phyloP scores from a whole-genome alignment of 2,888 invertebrate genomes.

The Drepana falcataria region DNA sequence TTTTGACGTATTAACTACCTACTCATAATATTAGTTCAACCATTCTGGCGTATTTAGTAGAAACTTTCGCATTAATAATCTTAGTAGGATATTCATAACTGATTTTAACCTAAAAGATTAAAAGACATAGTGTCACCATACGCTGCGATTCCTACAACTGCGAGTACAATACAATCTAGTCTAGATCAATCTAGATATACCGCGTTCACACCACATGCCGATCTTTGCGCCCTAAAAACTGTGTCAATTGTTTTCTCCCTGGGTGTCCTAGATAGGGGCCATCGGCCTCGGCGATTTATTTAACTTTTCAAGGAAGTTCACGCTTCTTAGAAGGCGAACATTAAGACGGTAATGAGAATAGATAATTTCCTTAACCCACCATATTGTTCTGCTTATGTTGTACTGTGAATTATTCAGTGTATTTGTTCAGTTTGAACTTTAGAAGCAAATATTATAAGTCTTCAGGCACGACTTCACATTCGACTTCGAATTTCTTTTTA shows the following conservation, averaged over 20 bases:
- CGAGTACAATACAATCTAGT: conserved; percentile 27
- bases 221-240: conserved; percentile 52
- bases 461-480: no score
- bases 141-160: conserved; percentile 26
- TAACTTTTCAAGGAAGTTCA: conserved; percentile 18
- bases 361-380: not conserved
- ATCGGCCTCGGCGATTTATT: conserved; percentile 29
- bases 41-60: no score
- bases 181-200: conserved; percentile 31
- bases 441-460: no score
- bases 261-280: conserved; percentile 32
- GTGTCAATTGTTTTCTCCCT: conserved; percentile 30
- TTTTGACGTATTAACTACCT: not conserved
- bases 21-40: no score
- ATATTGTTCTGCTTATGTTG: not conserved
- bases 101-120: no score
- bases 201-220: conserved; percentile 30
- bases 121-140: conserved; percentile 35
- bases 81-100: no score
- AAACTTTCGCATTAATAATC: no score
- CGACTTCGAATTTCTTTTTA: no score
- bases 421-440: no score
- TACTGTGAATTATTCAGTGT: no score
- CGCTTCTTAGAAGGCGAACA: not conserved
- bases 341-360: not conserved